Percentiles rank a stretch among this genome's conserved stretches.
phyloP scores from a whole-genome alignment of 2,888 invertebrate genomes.

The Horisme vitalbata region DNA sequence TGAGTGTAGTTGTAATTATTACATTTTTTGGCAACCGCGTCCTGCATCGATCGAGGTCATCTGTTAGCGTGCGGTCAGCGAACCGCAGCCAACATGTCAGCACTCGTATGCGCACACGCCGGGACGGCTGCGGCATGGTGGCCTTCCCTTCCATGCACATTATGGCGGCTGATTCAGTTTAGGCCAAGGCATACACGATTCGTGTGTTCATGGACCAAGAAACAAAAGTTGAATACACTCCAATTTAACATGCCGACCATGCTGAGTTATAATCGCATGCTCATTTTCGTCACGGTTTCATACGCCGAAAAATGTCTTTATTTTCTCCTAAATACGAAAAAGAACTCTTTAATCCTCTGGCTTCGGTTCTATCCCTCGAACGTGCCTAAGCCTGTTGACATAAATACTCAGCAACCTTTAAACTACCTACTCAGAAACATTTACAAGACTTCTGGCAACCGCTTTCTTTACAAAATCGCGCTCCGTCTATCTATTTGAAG shows the following conservation, averaged over 20 bases:
- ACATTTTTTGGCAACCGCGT: slow-evolving; percentile 29
- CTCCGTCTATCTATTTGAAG: too few relatives aligned
- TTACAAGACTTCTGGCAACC: too few relatives aligned
- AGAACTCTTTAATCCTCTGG: too few relatives aligned
- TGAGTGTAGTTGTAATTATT: background rate
- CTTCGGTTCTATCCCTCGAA: too few relatives aligned
- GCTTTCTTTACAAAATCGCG: too few relatives aligned
- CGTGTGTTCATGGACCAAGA: background rate
- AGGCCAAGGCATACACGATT: background rate
- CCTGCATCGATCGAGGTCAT: slow-evolving; percentile 30
- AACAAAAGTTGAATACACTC: background rate
- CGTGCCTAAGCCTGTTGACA: too few relatives aligned
- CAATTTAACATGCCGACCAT: too few relatives aligned
- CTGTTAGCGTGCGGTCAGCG: slow-evolving; percentile 55
- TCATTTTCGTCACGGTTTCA: background rate
- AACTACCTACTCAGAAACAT: too few relatives aligned
- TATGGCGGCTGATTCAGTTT: slow-evolving; percentile 9
- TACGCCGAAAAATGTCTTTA: too few relatives aligned
- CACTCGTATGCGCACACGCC: slow-evolving; percentile 49
- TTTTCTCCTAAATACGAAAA: too few relatives aligned
- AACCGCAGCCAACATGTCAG: slow-evolving; percentile 54
- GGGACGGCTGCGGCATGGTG: slow-evolving; percentile 8
- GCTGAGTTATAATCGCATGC: too few relatives aligned
- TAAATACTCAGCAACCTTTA: too few relatives aligned
- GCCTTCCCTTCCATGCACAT: slow-evolving; percentile 12